Conservation (phyloP, 92 coral and sea anemone species). For the Chrysogorgia sp. region DNA sequence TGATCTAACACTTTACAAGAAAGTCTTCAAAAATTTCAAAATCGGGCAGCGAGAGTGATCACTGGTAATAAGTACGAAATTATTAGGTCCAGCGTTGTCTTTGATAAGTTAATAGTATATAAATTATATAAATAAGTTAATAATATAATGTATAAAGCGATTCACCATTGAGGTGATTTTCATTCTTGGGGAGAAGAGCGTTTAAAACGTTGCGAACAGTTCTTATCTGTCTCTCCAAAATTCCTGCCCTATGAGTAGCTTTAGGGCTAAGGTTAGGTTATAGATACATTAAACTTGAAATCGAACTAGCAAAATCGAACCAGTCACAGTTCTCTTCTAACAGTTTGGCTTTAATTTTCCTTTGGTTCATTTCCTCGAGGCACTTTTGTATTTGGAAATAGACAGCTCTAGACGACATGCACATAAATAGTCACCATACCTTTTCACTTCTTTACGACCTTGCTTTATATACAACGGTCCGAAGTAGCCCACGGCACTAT, state of each 20-base stretch:
- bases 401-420: slow-evolving; percentile 8
- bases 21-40: no score
- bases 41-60: no score
- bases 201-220: slow-evolving; percentile 49
- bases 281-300: slow-evolving; percentile 36
- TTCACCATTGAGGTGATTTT: slow-evolving; percentile 43
- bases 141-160: slow-evolving; percentile 28
- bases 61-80: no score
- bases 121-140: no score
- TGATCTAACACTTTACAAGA: no score
- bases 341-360: slow-evolving; percentile 34
- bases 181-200: slow-evolving; percentile 43
- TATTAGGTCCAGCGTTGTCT: no score
- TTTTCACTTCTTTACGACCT: neutral
- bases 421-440: slow-evolving; percentile 14
- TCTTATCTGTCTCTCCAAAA: slow-evolving; percentile 58
- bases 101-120: no score
- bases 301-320: no score
- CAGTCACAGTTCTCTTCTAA: slow-evolving; percentile 54
- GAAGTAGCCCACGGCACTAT: slow-evolving; percentile 15
- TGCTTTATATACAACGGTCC: slow-evolving; percentile 17
- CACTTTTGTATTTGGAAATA: slow-evolving; percentile 21
- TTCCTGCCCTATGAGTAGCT: slow-evolving; percentile 62
- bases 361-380: slow-evolving; percentile 39
- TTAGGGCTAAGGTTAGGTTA: no score